Conservation (phyloP, 2,888 invertebrate species). For the Hemithea aestivaria region DNA sequence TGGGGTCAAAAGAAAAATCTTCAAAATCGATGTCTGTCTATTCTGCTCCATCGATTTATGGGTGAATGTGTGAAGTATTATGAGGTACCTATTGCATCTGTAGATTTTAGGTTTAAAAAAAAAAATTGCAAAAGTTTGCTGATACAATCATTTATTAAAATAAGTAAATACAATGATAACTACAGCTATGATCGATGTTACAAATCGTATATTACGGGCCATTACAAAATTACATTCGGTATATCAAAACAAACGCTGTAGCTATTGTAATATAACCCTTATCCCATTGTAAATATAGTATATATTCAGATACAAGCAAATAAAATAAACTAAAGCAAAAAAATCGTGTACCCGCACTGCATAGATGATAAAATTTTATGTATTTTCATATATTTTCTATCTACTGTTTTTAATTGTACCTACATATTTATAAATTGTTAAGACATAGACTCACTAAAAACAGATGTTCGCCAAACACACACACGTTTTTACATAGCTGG, state of each 20-base stretch:
- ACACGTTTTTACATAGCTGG: too few species aligned
- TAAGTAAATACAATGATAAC: constrained; percentile 14
- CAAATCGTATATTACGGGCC: not conserved
- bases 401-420: too few species aligned
- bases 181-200: constrained; percentile 25
- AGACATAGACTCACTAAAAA: too few species aligned
- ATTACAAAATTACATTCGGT: constrained; percentile 3
- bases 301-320: constrained; percentile 25
- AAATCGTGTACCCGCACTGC: not conserved
- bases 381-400: too few species aligned
- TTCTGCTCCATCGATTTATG: too few species aligned
- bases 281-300: constrained; percentile 26
- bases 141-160: constrained; percentile 25
- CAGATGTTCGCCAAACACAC: too few species aligned
- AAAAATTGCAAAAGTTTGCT: constrained; percentile 10
- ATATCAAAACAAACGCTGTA: constrained; percentile 2
- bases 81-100: too few species aligned
- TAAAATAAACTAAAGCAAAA: constrained; percentile 1
- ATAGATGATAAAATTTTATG: too few species aligned
- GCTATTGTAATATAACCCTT: constrained; percentile 23
- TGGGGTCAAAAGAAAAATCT: too few species aligned
- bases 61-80: too few species aligned
- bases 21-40: too few species aligned
- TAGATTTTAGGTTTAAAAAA: not conserved
- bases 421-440: too few species aligned